phyloP scores from a whole-genome alignment of 2,888 invertebrate genomes.

The Octodonta nipae region DNA sequence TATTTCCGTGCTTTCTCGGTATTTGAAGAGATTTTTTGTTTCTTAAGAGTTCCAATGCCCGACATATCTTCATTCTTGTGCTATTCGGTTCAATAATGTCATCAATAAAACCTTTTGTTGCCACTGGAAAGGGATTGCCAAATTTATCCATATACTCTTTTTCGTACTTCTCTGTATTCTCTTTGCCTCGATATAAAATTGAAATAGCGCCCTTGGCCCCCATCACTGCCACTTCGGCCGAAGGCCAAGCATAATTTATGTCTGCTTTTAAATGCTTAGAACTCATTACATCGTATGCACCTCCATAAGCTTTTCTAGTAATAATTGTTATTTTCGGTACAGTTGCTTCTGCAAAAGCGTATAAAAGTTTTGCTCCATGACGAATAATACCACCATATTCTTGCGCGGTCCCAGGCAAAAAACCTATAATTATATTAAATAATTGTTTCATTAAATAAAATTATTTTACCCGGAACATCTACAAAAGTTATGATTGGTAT shows the following conservation, averaged over 20 bases:
- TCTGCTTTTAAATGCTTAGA: conserved; percentile 57
- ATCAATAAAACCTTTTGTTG: conserved; percentile 49
- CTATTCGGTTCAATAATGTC: conserved; percentile 50
- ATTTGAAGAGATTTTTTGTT: conserved; percentile 44
- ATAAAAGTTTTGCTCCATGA: conserved; percentile 54
- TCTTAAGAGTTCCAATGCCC: conserved; percentile 41
- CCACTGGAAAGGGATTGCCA: conserved; percentile 54
- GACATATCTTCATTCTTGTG: conserved; percentile 44
- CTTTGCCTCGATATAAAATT: too few relatives aligned
- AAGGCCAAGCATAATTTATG: conserved; percentile 57
- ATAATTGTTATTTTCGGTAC: conserved; percentile 56
- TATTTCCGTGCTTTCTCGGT: conserved; percentile 53
- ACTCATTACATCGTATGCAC: conserved; percentile 56
- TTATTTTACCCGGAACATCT: too few relatives aligned
- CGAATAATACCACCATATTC: conserved; percentile 53
- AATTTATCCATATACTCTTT: conserved; percentile 53
- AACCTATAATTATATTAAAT: conserved; percentile 59
- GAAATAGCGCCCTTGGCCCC: conserved; percentile 54
- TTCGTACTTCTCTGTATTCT: too few relatives aligned
- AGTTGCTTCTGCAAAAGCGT: conserved; percentile 55
- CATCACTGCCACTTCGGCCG: conserved; percentile 59
- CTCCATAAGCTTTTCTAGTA: conserved; percentile 52
- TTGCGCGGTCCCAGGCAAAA: conserved; percentile 48
- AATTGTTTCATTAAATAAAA: too few relatives aligned
- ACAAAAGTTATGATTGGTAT: too few relatives aligned